A percentile compares a stretch with the other conserved stretches of the same genome.
Evolutionary conservation across 2,888 invertebrate genomes (phyloP).

Genomic region (Hyalella azteca): DNA sequence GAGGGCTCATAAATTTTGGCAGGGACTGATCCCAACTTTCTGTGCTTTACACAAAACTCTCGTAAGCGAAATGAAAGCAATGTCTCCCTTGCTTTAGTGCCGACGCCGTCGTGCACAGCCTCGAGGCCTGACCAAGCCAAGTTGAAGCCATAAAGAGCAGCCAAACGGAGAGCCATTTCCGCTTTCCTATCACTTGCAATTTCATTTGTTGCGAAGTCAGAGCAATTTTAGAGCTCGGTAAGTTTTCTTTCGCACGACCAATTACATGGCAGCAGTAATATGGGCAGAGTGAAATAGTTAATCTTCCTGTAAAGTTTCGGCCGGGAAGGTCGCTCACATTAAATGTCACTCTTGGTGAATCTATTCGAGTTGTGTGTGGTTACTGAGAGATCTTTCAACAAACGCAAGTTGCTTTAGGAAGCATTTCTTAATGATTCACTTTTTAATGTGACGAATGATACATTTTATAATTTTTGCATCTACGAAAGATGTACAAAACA

Average conservation of each 20-base stretch:
- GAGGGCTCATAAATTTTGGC: background rate
- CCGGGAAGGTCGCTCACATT: no score
- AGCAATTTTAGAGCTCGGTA: conserved; percentile 6
- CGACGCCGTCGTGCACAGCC: no score
- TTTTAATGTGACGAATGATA: no score
- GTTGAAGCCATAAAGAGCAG: background rate
- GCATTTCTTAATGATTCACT: no score
- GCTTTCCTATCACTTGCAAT: conserved; percentile 33
- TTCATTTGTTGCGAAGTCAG: conserved; percentile 36
- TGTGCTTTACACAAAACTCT: conserved; percentile 26
- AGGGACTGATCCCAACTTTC: background rate
- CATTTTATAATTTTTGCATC: no score
- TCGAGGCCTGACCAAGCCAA: background rate
- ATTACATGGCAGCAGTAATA: conserved; percentile 11
- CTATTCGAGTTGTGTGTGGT: no score
- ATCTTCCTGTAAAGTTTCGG: background rate
- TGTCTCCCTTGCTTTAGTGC: conserved; percentile 2
- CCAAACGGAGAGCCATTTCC: background rate
- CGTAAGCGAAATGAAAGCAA: conserved; percentile 25
- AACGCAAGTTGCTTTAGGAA: no score
- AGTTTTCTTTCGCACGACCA: conserved; percentile 20
- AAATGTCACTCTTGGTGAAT: no score
- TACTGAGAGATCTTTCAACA: no score
- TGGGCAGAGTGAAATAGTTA: conserved; percentile 14
- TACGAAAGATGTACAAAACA: no score